A percentile compares a stretch with the other conserved stretches of the same genome.
phyloP scores from a whole-genome alignment of 2,113 vertebrate species.

The Hymenochirus boettgeri region DNA sequence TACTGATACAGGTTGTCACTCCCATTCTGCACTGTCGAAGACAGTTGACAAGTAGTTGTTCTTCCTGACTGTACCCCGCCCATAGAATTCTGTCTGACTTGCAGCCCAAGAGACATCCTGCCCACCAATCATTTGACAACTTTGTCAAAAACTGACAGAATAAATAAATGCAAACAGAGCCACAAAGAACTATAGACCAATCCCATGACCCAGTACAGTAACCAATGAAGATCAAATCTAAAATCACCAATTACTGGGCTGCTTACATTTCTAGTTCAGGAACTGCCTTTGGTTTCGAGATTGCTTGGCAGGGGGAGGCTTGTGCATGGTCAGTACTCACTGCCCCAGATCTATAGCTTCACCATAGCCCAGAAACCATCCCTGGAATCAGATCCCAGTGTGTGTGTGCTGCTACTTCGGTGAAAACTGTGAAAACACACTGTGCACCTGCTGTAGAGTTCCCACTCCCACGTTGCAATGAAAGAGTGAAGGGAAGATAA shows the following conservation, averaged over 20 bases:
- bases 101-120: not conserved
- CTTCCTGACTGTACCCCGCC: slow-evolving; percentile 21
- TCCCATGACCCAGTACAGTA: slow-evolving; percentile 16
- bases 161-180: slow-evolving; percentile 14
- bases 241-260: slow-evolving; percentile 5
- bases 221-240: slow-evolving; percentile 13
- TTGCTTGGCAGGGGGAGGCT: slow-evolving; percentile 25
- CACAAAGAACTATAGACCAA: slow-evolving; percentile 8
- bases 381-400: no score
- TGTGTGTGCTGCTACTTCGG: not conserved
- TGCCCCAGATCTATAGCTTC: slow-evolving; percentile 14
- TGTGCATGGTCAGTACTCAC: slow-evolving; percentile 19
- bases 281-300: slow-evolving; percentile 35
- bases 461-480: not conserved
- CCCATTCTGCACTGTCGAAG: no score
- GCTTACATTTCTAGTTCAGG: slow-evolving; percentile 29
- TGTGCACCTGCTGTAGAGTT: not conserved
- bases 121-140: slow-evolving; percentile 7
- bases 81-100: not conserved
- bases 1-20: no score
- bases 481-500: not conserved
- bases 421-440: not conserved
- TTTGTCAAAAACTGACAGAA: slow-evolving; percentile 10
- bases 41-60: not conserved
- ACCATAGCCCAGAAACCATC: not conserved